Conservation (phyloP, 2,797 vertebrate species). For the Steatocranus sp. region DNA sequence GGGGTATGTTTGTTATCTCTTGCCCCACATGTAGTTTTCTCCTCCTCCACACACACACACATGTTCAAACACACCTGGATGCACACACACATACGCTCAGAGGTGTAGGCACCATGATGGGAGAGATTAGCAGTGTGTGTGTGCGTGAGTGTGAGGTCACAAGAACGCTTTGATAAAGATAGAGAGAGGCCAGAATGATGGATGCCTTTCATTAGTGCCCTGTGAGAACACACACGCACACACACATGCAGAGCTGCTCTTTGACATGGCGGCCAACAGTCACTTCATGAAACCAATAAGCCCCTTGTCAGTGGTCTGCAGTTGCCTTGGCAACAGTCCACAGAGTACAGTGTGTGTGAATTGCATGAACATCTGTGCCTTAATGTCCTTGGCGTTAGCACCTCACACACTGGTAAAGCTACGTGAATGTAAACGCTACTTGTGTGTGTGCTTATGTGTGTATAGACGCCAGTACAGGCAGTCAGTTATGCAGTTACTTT, state of each 20-base stretch:
- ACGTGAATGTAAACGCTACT: not conserved
- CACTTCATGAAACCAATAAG: slow-evolving; percentile 91
- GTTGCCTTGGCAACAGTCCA: slow-evolving; percentile 93
- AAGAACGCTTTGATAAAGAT: slow-evolving; percentile 87
- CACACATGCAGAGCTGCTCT: slow-evolving; percentile 50
- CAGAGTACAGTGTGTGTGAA: slow-evolving; percentile 85
- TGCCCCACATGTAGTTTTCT: slow-evolving; percentile 46
- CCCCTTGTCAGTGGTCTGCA: slow-evolving; percentile 82
- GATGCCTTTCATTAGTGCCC: slow-evolving; percentile 69
- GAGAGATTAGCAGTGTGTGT: slow-evolving; percentile 5
- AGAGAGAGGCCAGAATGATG: slow-evolving; percentile 78
- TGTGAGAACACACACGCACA: slow-evolving; percentile 15
- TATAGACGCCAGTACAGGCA: not conserved
- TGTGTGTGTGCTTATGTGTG: not conserved
- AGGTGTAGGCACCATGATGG: slow-evolving; percentile 36
- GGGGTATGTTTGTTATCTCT: slow-evolving; percentile 50
- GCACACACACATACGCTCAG: not conserved
- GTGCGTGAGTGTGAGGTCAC: slow-evolving; percentile 55
- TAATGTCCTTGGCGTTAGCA: slow-evolving; percentile 80
- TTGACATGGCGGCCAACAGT: slow-evolving; percentile 74
- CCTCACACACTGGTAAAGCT: slow-evolving; percentile 38
- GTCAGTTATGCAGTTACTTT: slow-evolving; percentile 7
- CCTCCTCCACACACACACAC: slow-evolving; percentile 59
- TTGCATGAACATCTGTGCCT: slow-evolving; percentile 89
- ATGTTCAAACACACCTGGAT: not conserved